A percentile compares a stretch with the other conserved stretches of the same genome.
Evolutionary conservation across 1,140 invertebrate species (phyloP).

Genomic region (Diachasma alloeum): DNA sequence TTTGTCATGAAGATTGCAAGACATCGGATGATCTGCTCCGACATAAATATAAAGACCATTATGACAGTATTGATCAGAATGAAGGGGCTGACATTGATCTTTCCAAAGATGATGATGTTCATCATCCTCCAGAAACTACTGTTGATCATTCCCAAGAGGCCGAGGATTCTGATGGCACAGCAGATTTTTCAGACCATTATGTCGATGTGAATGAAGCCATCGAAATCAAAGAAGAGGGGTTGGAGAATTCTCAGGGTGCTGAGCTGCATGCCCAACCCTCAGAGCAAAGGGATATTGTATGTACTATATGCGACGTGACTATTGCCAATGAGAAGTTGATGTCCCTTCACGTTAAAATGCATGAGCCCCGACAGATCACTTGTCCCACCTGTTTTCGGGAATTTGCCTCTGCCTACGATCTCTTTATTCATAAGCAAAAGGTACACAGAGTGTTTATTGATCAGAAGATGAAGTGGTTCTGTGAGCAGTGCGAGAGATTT

Average conservation of each 20-base stretch:
- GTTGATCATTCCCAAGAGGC: too few species aligned
- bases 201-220: too few species aligned
- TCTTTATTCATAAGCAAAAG: slow-evolving; percentile 19
- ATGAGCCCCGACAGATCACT: neutral
- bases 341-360: neutral
- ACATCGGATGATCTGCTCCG: neutral
- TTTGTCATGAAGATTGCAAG: slow-evolving; percentile 34
- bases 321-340: neutral
- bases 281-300: neutral
- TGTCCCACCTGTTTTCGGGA: neutral
- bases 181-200: too few species aligned
- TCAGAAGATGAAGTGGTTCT: slow-evolving; percentile 11
- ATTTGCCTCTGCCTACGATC: slow-evolving; percentile 20
- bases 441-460: neutral
- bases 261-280: too few species aligned
- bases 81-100: neutral
- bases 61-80: neutral
- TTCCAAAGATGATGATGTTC: too few species aligned
- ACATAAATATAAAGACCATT: neutral
- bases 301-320: neutral
- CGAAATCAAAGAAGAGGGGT: too few species aligned
- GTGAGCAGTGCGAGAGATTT: slow-evolving; percentile 20
- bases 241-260: too few species aligned
- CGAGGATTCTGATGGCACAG: too few species aligned
- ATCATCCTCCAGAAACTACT: too few species aligned